Conservation (phyloP, 2,888 invertebrate species). For the Mamestra brassicae region DNA sequence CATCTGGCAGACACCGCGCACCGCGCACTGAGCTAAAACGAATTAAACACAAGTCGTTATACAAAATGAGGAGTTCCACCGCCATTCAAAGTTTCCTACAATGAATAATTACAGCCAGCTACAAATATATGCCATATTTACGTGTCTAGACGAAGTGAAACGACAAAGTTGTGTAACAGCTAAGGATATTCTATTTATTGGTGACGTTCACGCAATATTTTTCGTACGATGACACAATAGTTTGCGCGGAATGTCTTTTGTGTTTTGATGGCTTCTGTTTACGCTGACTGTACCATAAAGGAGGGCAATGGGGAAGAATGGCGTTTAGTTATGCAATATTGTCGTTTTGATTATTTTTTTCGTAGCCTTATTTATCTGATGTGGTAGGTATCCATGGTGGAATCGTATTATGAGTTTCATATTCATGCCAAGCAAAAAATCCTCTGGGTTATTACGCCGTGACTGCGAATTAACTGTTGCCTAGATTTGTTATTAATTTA, state of each 20-base stretch:
- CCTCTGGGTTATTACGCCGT: too few species aligned
- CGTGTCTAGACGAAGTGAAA: slow-evolving; percentile 80
- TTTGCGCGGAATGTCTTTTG: slow-evolving; percentile 45
- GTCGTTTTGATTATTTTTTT: slow-evolving; percentile 26
- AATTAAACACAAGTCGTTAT: slow-evolving; percentile 67
- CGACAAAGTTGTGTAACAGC: slow-evolving; percentile 76
- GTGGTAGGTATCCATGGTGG: background rate
- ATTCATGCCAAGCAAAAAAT: background rate
- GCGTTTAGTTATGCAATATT: slow-evolving; percentile 41
- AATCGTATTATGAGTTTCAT: background rate
- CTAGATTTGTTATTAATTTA: too few species aligned
- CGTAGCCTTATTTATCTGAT: slow-evolving; percentile 4
- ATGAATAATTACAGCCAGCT: slow-evolving; percentile 68
- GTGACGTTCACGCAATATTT: slow-evolving; percentile 75
- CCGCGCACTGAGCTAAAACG: slow-evolving; percentile 62
- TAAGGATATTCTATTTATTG: slow-evolving; percentile 80
- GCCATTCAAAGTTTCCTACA: slow-evolving; percentile 65
- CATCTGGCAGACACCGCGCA: slow-evolving; percentile 57
- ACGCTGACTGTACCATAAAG: slow-evolving; percentile 34
- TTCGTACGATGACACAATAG: slow-evolving; percentile 55
- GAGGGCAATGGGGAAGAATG: slow-evolving; percentile 21
- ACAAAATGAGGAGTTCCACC: slow-evolving; percentile 62
- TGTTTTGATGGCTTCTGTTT: slow-evolving; percentile 53
- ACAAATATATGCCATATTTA: slow-evolving; percentile 70
- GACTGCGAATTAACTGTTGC: too few species aligned